Percentiles rank a stretch among this genome's conserved stretches.
Conservation (phyloP, 2,113 vertebrate genomes). For the Ascaphus truei region DNA sequence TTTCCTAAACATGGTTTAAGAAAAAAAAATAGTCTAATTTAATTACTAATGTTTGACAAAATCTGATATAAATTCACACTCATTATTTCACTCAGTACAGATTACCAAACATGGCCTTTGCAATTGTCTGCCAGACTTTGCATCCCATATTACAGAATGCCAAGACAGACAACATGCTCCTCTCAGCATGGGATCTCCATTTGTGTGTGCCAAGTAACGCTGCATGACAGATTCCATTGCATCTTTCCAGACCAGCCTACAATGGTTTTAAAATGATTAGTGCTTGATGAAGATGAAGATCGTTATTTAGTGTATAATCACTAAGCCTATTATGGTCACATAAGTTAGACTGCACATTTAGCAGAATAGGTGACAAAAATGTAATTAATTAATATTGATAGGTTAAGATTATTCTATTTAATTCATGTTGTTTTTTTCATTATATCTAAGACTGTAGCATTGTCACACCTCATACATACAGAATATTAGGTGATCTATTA, state of each 20-base stretch:
- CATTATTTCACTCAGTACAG: not conserved
- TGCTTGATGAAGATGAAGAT: not conserved
- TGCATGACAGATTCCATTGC: not conserved
- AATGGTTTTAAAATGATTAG: not conserved
- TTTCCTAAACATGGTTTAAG: too few relatives aligned
- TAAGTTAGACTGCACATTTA: not conserved
- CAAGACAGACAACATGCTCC: not conserved
- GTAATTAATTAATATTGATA: too few relatives aligned
- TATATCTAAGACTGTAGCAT: too few relatives aligned
- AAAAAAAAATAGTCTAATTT: not conserved
- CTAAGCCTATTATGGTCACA: not conserved
- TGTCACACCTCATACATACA: too few relatives aligned
- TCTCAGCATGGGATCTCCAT: not conserved
- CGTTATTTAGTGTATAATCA: constrained; percentile 2
- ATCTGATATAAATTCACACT: not conserved
- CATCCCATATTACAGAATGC: not conserved
- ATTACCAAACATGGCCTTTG: not conserved
- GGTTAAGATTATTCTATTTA: too few relatives aligned
- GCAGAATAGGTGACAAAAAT: too few relatives aligned
- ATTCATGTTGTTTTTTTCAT: too few relatives aligned
- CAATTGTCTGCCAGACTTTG: not conserved
- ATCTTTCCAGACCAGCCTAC: not conserved
- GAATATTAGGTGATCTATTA: too few relatives aligned
- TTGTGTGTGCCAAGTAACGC: not conserved
- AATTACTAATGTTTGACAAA: not conserved